Percentiles rank a stretch among this genome's conserved stretches.
phyloP scores from a whole-genome alignment of 1,140 invertebrate genomes.

The Neelides sp. region DNA sequence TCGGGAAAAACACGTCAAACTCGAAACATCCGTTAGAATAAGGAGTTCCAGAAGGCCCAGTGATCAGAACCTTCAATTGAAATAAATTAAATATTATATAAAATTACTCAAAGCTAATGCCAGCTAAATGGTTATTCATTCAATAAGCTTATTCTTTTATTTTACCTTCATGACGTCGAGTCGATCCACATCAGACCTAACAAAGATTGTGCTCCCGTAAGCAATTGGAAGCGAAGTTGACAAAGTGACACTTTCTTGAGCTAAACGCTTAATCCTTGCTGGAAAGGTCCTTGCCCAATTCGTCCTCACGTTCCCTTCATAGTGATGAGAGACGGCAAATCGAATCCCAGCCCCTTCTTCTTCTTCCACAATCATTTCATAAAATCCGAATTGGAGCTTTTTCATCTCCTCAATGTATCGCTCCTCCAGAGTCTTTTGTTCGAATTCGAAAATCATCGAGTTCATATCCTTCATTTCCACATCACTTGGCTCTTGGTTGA shows the following conservation, averaged over 20 bases:
- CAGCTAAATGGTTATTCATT: neutral
- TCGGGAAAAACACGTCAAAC: conserved; percentile 81
- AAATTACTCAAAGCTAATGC: neutral
- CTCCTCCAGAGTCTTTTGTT: conserved; percentile 48
- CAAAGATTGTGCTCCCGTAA: conserved; percentile 88
- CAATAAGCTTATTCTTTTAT: neutral
- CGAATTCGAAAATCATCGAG: conserved; percentile 36
- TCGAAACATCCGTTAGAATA: conserved; percentile 82
- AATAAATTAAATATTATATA: conserved; percentile 15
- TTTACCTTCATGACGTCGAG: conserved; percentile 86
- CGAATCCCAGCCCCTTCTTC: conserved; percentile 56
- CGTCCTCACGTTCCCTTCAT: conserved; percentile 74
- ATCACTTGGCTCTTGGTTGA: conserved; percentile 15
- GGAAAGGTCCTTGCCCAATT: conserved; percentile 64
- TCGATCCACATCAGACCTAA: conserved; percentile 83
- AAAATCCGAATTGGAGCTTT: conserved; percentile 75
- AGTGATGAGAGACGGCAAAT: conserved; percentile 80
- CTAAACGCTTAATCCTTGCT: conserved; percentile 75
- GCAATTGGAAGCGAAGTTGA: conserved; percentile 84
- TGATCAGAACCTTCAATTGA: conserved; percentile 65
- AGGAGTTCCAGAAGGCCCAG: conserved; percentile 74
- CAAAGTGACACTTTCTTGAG: conserved; percentile 91
- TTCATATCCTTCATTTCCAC: conserved; percentile 22
- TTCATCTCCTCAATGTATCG: conserved; percentile 72
- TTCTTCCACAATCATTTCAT: conserved; percentile 75